phyloP scores from a whole-genome alignment of 2,888 invertebrate species.

The Tinea pellionella region DNA sequence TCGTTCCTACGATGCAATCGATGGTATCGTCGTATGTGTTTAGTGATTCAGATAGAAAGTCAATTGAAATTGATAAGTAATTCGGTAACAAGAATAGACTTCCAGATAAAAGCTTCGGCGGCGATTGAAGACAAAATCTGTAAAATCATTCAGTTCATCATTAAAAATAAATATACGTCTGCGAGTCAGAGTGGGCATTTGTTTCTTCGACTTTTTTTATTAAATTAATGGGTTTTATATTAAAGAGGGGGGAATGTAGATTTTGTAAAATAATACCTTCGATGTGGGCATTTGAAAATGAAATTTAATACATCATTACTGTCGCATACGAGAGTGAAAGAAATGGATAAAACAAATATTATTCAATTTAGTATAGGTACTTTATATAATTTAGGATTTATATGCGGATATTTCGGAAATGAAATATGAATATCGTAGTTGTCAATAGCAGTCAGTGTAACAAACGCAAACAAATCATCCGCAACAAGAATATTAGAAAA shows the following conservation, averaged over 20 bases:
- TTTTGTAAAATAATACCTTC: neutral
- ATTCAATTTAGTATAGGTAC: no score
- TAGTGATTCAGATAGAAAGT: no score
- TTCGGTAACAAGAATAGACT: neutral
- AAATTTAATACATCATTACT: neutral
- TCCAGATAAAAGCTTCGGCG: neutral
- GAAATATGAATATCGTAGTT: neutral
- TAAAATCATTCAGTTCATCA: conserved; percentile 6
- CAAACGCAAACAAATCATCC: neutral
- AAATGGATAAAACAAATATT: no score
- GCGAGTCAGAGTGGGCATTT: neutral
- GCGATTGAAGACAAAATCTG: conserved; percentile 4
- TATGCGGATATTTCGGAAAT: no score
- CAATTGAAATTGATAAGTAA: neutral
- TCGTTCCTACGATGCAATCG: no score
- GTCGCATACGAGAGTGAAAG: no score
- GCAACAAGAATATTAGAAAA: neutral
- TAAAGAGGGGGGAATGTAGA: neutral
- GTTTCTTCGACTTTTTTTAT: neutral
- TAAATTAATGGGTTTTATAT: neutral
- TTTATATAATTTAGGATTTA: no score
- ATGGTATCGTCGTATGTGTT: no score
- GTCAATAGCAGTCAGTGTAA: neutral
- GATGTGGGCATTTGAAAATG: neutral
- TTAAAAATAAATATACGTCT: conserved; percentile 9